Percentiles rank a stretch among this genome's conserved stretches.
Conservation (phyloP, 1,140 invertebrate genomes). For the Coelopa frigida region DNA sequence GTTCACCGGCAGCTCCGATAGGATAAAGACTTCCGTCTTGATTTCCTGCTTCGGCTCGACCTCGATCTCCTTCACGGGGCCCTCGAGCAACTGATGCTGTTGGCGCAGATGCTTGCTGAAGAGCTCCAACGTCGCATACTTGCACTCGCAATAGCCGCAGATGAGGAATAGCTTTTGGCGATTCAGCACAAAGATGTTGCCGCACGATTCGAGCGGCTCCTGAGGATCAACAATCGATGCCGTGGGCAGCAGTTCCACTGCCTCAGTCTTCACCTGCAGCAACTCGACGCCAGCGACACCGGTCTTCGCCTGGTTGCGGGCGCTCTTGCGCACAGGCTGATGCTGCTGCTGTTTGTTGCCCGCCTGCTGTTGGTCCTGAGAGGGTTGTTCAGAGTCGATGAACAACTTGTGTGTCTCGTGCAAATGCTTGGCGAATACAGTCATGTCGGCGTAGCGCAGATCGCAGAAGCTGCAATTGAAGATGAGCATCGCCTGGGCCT, state of each 20-base stretch:
- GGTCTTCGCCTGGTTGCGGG: constrained; percentile 3
- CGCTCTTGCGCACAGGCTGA: constrained; percentile 13
- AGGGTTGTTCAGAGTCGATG: constrained; percentile 3
- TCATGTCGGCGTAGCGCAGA: constrained; percentile 23
- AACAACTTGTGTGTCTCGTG: constrained; percentile 20
- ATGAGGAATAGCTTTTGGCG: constrained; percentile 15
- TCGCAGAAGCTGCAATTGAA: constrained; percentile 30
- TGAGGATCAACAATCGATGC: not conserved
- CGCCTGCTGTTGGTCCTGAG: not conserved
- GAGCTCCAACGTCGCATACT: constrained; percentile 27
- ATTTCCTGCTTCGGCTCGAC: constrained; percentile 12
- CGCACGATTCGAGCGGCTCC: constrained; percentile 9
- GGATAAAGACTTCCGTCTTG: constrained; percentile 6
- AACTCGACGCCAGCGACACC: not conserved
- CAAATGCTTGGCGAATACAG: constrained; percentile 25
- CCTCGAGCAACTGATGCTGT: constrained; percentile 28
- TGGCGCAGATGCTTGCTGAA: constrained; percentile 27
- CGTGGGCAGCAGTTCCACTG: constrained; percentile 15
- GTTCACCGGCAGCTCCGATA: not conserved
- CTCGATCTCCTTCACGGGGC: constrained; percentile 6
- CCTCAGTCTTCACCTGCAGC: not conserved
- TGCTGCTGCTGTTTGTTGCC: constrained; percentile 10
- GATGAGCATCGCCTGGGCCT: constrained; percentile 14
- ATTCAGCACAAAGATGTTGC: constrained; percentile 14
- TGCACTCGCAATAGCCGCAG: constrained; percentile 25